Percentiles rank a stretch among this genome's conserved stretches.
These are phyloP conservation scores for Drosophila koepferae DNA, from an alignment of 2,888 invertebrate species.

Conservation along the genomic window DNA sequence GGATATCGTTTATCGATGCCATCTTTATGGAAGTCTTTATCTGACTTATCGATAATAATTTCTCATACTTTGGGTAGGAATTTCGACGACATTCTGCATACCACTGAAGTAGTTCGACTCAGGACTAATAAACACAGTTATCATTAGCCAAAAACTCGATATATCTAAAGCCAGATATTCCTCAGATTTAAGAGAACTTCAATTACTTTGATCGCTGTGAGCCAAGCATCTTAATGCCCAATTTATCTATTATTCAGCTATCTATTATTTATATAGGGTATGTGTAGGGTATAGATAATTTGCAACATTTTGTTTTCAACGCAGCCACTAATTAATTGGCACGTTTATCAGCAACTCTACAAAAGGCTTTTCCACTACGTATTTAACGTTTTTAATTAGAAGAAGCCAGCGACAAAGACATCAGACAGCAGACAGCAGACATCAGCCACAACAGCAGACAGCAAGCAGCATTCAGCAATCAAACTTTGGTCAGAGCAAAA, in stretches of 20 bases:
- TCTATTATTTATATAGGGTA: slow-evolving; percentile 23
- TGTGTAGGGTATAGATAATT: slow-evolving; percentile 14
- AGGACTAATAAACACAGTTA: not conserved
- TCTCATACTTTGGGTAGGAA: too few species aligned
- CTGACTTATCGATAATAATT: not conserved
- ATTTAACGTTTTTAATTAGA: slow-evolving; percentile 42
- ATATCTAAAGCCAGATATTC: not conserved
- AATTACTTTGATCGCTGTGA: too few species aligned
- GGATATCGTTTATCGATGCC: not conserved
- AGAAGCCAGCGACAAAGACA: slow-evolving; percentile 55
- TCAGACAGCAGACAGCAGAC: slow-evolving; percentile 32
- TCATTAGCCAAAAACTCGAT: not conserved
- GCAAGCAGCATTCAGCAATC: not conserved
- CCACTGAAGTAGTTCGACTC: not conserved
- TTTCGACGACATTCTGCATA: too few species aligned
- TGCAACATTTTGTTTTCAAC: slow-evolving; percentile 51
- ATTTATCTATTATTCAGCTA: not conserved
- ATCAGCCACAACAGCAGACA: slow-evolving; percentile 4
- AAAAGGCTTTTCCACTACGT: slow-evolving; percentile 29
- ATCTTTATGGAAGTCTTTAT: too few species aligned
- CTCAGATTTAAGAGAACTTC: not conserved
- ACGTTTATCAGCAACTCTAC: slow-evolving; percentile 28
- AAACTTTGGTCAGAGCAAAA: slow-evolving; percentile 3
- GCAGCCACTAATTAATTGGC: slow-evolving; percentile 69
- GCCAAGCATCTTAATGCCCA: not conserved